Conservation (phyloP, 2,797 vertebrate genomes). For the Nothura maculosa region DNA sequence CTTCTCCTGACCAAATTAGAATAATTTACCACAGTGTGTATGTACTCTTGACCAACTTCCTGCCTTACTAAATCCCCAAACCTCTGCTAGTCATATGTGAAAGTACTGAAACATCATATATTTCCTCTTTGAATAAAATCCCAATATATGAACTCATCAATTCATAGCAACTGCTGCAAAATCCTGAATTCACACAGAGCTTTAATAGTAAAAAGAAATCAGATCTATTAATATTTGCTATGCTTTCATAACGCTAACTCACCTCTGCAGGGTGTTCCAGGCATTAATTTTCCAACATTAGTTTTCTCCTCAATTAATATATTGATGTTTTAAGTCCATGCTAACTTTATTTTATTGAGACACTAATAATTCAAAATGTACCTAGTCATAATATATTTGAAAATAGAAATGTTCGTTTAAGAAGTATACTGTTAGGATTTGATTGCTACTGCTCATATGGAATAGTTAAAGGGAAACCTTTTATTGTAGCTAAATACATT, state of each 20-base stretch:
- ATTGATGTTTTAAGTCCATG: background rate
- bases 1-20: background rate
- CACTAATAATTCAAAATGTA: background rate
- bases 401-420: background rate
- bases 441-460: background rate
- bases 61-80: background rate
- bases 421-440: background rate
- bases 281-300: background rate
- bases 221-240: constrained; percentile 11
- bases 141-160: background rate
- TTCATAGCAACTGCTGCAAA: background rate
- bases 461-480: background rate
- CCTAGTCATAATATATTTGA: background rate
- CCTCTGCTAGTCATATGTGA: background rate
- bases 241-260: background rate
- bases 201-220: constrained; percentile 7
- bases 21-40: background rate
- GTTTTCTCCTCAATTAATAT: background rate
- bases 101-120: background rate
- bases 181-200: background rate
- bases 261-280: background rate
- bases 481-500: background rate
- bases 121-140: background rate
- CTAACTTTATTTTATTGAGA: background rate
- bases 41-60: background rate